A percentile compares a stretch with the other conserved stretches of the same genome.
These are phyloP conservation scores for Dufourea novaeangliae DNA, from an alignment of 1,140 invertebrate genomes.

Conservation along the genomic window DNA sequence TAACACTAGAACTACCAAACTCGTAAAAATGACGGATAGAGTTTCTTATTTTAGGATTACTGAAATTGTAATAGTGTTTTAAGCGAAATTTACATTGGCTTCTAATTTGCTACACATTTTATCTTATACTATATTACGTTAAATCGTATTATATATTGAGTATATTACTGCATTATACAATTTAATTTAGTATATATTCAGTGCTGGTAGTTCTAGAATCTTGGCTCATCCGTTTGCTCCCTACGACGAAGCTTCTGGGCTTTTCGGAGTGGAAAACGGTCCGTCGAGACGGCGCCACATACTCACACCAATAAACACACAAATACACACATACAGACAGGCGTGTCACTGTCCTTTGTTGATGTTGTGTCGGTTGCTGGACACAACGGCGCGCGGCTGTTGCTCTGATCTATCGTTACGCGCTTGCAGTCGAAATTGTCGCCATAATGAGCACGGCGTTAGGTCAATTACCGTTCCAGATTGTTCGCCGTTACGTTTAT, in stretches of 20 bases:
- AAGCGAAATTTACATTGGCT: too few species aligned
- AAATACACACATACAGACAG: neutral
- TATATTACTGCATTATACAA: too few species aligned
- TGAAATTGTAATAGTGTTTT: too few species aligned
- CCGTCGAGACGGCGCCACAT: slow-evolving; percentile 39
- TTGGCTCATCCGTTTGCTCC: neutral
- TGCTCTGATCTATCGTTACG: slow-evolving; percentile 23
- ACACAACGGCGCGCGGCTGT: neutral
- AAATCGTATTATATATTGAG: too few species aligned
- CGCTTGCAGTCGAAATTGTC: slow-evolving; percentile 23
- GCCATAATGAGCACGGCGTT: neutral
- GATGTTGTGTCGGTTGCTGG: neutral
- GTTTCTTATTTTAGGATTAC: too few species aligned
- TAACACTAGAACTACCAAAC: too few species aligned
- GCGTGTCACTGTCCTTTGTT: neutral
- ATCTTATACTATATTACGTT: too few species aligned
- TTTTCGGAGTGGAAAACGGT: slow-evolving; percentile 40
- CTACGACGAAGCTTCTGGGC: slow-evolving; percentile 11
- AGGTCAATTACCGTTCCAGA: slow-evolving; percentile 29
- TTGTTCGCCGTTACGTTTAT: slow-evolving; percentile 25
- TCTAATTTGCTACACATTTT: too few species aligned
- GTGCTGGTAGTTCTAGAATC: slow-evolving; percentile 50
- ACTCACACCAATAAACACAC: neutral
- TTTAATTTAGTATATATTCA: too few species aligned
- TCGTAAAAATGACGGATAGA: too few species aligned